Percentiles rank a stretch among this genome's conserved stretches.
Evolutionary conservation across 2,888 invertebrate genomes (phyloP).

Genomic region (Lasius fuliginosus): DNA sequence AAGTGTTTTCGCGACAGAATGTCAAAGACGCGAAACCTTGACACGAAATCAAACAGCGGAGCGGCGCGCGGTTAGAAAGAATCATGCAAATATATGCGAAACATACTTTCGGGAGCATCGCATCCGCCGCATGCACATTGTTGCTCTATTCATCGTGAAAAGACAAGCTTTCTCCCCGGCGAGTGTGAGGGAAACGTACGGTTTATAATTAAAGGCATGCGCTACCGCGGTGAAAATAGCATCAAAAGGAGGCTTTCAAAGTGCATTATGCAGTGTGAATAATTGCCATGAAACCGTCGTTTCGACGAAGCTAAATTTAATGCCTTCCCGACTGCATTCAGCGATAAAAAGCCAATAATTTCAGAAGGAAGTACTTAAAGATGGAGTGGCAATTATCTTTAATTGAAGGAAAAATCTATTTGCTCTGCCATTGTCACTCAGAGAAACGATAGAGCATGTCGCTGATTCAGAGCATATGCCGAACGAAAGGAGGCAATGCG

Average conservation of each 20-base stretch:
- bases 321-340: slow-evolving; percentile 21
- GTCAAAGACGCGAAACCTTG: slow-evolving; percentile 45
- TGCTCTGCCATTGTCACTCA: slow-evolving; percentile 1
- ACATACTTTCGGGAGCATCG: slow-evolving; percentile 30
- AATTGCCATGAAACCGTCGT: slow-evolving; percentile 3
- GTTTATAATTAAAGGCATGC: slow-evolving; percentile 39
- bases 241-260: slow-evolving; percentile 1
- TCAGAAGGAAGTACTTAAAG: slow-evolving; percentile 2
- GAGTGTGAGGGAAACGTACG: not conserved
- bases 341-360: slow-evolving; percentile 26
- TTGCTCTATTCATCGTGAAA: slow-evolving; percentile 9
- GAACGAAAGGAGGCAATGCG: not conserved
- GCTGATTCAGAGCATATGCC: not conserved
- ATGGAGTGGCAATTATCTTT: slow-evolving; percentile 8
- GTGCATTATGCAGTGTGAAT: slow-evolving; percentile 14
- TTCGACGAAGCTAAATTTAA: slow-evolving; percentile 18
- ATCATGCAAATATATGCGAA: slow-evolving; percentile 39
- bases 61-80: not conserved
- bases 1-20: slow-evolving; percentile 30
- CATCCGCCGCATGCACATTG: slow-evolving; percentile 9
- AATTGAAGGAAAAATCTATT: slow-evolving; percentile 17
- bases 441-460: not conserved
- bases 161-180: slow-evolving; percentile 31
- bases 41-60: slow-evolving; percentile 24
- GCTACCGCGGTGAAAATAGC: slow-evolving; percentile 9